phyloP scores from a whole-genome alignment of 2,888 invertebrate species.

The Tridacna gigas region DNA sequence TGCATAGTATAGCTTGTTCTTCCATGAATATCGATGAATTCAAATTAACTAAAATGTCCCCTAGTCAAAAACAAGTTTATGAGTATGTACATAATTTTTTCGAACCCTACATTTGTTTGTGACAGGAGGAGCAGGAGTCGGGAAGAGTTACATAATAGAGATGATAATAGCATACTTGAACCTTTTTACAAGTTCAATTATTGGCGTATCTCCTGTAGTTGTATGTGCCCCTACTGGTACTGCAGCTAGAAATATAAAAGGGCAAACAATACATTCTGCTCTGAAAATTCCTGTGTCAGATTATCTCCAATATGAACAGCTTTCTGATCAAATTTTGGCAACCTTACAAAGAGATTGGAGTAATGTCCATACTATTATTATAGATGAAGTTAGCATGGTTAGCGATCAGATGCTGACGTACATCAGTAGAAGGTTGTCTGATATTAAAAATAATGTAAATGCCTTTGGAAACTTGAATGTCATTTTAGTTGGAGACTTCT shows the following conservation, averaged over 20 bases:
- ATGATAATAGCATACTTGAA: slow-evolving; percentile 36
- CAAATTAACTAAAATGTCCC: neutral
- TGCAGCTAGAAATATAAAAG: slow-evolving; percentile 9
- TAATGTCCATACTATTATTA: slow-evolving; percentile 45
- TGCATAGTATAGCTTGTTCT: slow-evolving; percentile 26
- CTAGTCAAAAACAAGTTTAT: slow-evolving; percentile 16
- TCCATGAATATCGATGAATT: slow-evolving; percentile 32
- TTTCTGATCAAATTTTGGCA: slow-evolving; percentile 16
- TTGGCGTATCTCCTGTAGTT: slow-evolving; percentile 36
- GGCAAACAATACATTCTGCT: slow-evolving; percentile 54
- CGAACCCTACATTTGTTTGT: slow-evolving; percentile 10
- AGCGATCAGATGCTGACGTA: slow-evolving; percentile 43
- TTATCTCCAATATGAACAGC: slow-evolving; percentile 28
- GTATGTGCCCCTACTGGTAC: slow-evolving; percentile 62
- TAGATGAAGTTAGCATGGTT: slow-evolving; percentile 69
- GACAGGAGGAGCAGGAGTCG: slow-evolving; percentile 35
- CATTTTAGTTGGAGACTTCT: slow-evolving; percentile 64
- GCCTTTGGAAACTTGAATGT: slow-evolving; percentile 62
- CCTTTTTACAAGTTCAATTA: slow-evolving; percentile 3
- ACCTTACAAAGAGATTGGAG: slow-evolving; percentile 32
- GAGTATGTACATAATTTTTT: neutral
- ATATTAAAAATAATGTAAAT: slow-evolving; percentile 41
- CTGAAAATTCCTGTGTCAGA: slow-evolving; percentile 48
- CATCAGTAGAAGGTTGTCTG: slow-evolving; percentile 50
- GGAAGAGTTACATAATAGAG: slow-evolving; percentile 13